Evolutionary conservation across 2,113 vertebrate genomes (phyloP).

Genomic region (Ciconia stormi): DNA sequence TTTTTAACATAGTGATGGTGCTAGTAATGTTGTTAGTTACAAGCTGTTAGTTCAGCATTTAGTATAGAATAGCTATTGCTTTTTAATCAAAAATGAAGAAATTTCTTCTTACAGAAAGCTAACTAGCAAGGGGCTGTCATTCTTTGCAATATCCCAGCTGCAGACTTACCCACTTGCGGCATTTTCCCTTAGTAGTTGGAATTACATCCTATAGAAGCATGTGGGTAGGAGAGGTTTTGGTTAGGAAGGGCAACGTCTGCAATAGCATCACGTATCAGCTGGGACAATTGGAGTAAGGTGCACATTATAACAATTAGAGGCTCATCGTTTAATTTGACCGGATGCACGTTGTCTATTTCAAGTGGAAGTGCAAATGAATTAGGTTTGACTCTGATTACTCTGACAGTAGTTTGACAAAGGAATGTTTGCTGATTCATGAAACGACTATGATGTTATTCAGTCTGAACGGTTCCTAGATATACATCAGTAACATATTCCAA

Average conservation of each 20-base stretch:
- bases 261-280: neutral
- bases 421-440: neutral
- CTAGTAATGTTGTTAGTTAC: neutral
- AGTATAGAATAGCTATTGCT: neutral
- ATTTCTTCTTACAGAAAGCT: neutral
- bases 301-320: neutral
- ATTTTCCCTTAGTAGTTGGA: neutral
- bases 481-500: neutral
- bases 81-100: neutral
- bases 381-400: neutral
- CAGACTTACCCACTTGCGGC: neutral
- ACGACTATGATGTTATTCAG: neutral
- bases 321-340: neutral
- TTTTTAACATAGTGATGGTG: neutral
- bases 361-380: neutral
- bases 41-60: neutral
- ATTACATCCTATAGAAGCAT: neutral
- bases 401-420: neutral
- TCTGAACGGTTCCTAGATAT: neutral
- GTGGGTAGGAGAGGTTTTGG: neutral
- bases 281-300: neutral
- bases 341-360: neutral
- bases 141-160: neutral
- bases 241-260: neutral
- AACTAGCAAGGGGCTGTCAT: neutral